Evolutionary conservation across 2,888 invertebrate species (phyloP).

Genomic region (Lasioglossum leucozonium): DNA sequence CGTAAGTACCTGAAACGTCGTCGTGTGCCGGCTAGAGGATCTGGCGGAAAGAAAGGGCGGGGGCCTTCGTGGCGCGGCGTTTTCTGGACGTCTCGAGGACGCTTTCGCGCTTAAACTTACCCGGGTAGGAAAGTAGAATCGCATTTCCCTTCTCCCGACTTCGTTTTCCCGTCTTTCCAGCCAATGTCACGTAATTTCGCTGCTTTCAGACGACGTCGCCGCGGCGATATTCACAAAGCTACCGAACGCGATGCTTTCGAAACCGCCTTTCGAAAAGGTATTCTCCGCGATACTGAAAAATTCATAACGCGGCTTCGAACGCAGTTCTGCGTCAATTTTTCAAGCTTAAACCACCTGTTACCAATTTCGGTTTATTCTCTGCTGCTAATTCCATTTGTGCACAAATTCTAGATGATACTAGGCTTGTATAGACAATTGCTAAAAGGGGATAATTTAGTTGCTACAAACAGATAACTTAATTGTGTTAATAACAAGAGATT

Average conservation of each 20-base stretch:
- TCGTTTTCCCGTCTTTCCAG: neutral
- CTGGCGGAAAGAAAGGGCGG: neutral
- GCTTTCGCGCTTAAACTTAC: slow-evolving; percentile 17
- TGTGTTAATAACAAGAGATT: no score
- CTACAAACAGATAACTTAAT: no score
- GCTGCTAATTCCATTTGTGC: neutral
- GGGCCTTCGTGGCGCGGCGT: neutral
- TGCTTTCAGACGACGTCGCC: neutral
- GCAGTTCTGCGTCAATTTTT: neutral
- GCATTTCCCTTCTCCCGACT: neutral
- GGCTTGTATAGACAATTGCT: neutral
- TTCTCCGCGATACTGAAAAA: neutral
- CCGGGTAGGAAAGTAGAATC: slow-evolving; percentile 6
- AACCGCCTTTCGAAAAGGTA: neutral
- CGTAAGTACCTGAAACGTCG: slow-evolving; percentile 15
- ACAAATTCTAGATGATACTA: neutral
- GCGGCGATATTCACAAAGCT: neutral
- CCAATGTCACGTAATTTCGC: slow-evolving; percentile 1
- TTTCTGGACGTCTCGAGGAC: slow-evolving; percentile 16
- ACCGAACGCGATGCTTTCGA: neutral
- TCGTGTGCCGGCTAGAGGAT: neutral
- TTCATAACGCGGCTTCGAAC: neutral
- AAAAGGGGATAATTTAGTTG: neutral
- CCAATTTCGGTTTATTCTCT: neutral
- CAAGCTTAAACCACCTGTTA: neutral